Percentiles rank a stretch among this genome's conserved stretches.
phyloP scores from a whole-genome alignment of 2,797 vertebrate species.

The Sebastes nivosus region DNA sequence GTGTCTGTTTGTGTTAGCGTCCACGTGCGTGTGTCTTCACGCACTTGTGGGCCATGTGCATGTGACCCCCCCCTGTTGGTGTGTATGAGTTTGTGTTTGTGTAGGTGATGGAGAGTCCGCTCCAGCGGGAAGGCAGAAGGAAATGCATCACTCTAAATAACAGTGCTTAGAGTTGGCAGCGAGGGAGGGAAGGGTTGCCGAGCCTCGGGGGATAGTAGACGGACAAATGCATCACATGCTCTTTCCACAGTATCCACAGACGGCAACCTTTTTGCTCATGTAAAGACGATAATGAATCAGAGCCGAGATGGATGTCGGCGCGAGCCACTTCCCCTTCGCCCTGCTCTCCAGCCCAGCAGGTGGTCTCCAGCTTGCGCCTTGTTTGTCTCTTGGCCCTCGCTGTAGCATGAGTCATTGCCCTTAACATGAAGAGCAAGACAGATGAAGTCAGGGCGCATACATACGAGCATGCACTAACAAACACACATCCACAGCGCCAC shows the following conservation, averaged over 20 bases:
- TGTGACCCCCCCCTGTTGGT: not conserved
- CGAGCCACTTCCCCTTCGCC: slow-evolving; percentile 24
- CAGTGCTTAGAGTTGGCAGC: slow-evolving; percentile 67
- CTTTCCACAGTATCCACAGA: slow-evolving; percentile 48
- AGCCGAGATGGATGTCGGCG: slow-evolving; percentile 47
- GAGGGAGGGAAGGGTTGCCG: slow-evolving; percentile 41
- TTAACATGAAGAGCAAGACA: slow-evolving; percentile 50
- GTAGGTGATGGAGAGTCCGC: slow-evolving; percentile 65
- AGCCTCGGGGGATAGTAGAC: slow-evolving; percentile 51
- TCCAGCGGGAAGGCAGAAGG: slow-evolving; percentile 59
- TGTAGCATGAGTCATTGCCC: slow-evolving; percentile 57
- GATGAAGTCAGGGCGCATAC: slow-evolving; percentile 31
- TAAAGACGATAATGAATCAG: slow-evolving; percentile 73
- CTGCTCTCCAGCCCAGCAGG: slow-evolving; percentile 59
- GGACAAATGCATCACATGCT: slow-evolving; percentile 65
- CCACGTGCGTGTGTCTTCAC: not conserved
- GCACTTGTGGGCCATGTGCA: not conserved
- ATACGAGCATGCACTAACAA: slow-evolving; percentile 3
- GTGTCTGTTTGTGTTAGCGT: slow-evolving; percentile 25
- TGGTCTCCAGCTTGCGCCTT: slow-evolving; percentile 51
- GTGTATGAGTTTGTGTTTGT: slow-evolving; percentile 29
- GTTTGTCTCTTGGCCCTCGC: slow-evolving; percentile 54
- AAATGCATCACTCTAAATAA: slow-evolving; percentile 78
- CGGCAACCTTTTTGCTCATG: slow-evolving; percentile 58
- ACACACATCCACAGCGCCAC: slow-evolving; percentile 12